Evolutionary conservation across 92 coral and sea anemone species (phyloP), one percentile per base, ranked within the genome.

Genomic region (Actinostola sp.): DNA sequence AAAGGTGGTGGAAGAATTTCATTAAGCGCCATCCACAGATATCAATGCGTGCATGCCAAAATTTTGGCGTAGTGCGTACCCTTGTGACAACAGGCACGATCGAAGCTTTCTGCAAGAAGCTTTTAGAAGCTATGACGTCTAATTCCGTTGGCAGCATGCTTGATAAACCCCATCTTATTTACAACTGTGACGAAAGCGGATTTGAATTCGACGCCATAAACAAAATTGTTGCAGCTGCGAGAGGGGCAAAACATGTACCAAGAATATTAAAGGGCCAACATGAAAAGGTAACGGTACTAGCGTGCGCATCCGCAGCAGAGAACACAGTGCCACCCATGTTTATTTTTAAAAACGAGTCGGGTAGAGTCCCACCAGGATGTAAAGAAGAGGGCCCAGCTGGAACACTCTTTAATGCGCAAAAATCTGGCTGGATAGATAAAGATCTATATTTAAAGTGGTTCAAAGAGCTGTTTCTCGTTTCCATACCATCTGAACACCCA

Each of bases 401-500:
- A 39, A 32, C 48, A 15, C 42, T 62, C 0, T 50, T 74, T 42
- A 38, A 43, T 24, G 61, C 24, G 7, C 80, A 74, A 20, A 62
- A 63, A 35, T 55, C 48, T 0, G 80, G 80, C 16, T 74, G 80
- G 80, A 63, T 55, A 12, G 72, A 74, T 11, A 74, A 51, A 25
- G 71, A 74, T 34, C 15, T 74, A 11, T 74, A 74, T 56, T 33
- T 74, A 12, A 74, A 62, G 49, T 73, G 80, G 62, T 61, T 73
- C 36, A 15, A 17, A 1, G 70, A 73, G 24, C 20, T 55, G 10
- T 71, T 71, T 17, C 66, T 71, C 11, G 32, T 33, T 31, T 11
- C 7, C 25, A 35, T 56, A 1, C 70, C 71, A 2, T 14, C 56
- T 1, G 79, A 73, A 61, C 41, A 61, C 0, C 79, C 79, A 3